These are phyloP conservation scores for Sinocyclocheilus rhinocerous DNA, from an alignment of 2,113 vertebrate genomes.

Conservation along the genomic window DNA sequence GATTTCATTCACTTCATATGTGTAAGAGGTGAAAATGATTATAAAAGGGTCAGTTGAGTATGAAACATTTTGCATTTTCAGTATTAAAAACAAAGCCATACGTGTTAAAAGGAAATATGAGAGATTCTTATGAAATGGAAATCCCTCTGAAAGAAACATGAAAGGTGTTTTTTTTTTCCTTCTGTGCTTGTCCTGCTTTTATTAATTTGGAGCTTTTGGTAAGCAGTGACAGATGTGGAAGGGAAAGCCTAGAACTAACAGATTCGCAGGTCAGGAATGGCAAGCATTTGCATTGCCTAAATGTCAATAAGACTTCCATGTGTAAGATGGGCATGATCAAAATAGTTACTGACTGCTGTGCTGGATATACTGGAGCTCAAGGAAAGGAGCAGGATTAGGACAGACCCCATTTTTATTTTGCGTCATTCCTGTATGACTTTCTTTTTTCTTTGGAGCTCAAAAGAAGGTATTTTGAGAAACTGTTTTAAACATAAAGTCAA, in stretches of 20 bases:
- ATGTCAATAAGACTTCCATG: constrained; percentile 71
- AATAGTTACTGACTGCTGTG: constrained; percentile 58
- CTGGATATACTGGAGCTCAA: constrained; percentile 42
- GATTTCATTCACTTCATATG: constrained; percentile 23
- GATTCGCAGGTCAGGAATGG: constrained; percentile 64
- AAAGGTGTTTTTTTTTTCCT: background rate
- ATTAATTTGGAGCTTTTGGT: constrained; percentile 38
- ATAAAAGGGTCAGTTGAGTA: background rate
- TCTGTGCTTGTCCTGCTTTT: constrained; percentile 42
- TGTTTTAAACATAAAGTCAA: background rate
- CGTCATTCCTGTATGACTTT: background rate
- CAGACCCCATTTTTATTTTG: constrained; percentile 11
- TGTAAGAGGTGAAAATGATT: background rate
- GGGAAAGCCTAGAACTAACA: constrained; percentile 61
- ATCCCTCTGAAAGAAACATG: constrained; percentile 45
- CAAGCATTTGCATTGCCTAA: constrained; percentile 69
- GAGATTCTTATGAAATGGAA: constrained; percentile 48
- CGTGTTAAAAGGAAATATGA: constrained; percentile 52
- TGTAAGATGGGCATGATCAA: constrained; percentile 60
- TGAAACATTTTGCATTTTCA: background rate
- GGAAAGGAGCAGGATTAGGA: constrained; percentile 47
- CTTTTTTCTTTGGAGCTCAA: background rate
- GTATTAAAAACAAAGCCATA: constrained; percentile 21
- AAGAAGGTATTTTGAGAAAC: background rate
- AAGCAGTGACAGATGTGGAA: constrained; percentile 58